Conservation (phyloP, 2,113 vertebrate species). For the Girardinichthys multiradiatus region DNA sequence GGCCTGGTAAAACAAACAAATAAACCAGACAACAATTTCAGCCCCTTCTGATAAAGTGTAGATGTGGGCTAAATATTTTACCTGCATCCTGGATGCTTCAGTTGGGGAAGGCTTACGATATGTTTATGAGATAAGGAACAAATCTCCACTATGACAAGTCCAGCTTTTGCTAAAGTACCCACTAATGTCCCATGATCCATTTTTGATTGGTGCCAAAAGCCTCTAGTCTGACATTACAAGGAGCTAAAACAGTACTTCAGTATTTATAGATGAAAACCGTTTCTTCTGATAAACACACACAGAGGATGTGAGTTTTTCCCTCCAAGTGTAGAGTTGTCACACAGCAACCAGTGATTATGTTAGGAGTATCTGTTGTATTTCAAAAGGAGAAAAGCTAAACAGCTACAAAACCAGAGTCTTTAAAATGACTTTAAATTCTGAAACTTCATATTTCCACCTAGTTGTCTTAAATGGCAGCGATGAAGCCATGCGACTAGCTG, state of each 20-base stretch:
- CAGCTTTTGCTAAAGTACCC: neutral
- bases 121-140: neutral
- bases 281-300: neutral
- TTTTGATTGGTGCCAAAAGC: neutral
- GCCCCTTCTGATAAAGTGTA: too few relatives aligned
- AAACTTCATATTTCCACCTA: neutral
- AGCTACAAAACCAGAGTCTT: neutral
- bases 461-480: neutral
- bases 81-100: neutral
- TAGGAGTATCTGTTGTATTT: neutral
- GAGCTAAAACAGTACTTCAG: neutral
- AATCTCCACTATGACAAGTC: neutral
- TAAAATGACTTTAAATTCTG: neutral
- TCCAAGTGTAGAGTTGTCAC: neutral
- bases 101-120: too few relatives aligned
- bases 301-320: neutral
- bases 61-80: too few relatives aligned
- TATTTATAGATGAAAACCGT: neutral
- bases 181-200: neutral
- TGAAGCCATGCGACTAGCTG: neutral
- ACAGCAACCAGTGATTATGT: neutral
- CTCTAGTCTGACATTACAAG: neutral
- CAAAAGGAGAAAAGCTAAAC: neutral
- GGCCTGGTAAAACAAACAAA: neutral
- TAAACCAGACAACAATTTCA: too few relatives aligned